phyloP scores from a whole-genome alignment of 1,140 invertebrate genomes.

The Tribolium madens region DNA sequence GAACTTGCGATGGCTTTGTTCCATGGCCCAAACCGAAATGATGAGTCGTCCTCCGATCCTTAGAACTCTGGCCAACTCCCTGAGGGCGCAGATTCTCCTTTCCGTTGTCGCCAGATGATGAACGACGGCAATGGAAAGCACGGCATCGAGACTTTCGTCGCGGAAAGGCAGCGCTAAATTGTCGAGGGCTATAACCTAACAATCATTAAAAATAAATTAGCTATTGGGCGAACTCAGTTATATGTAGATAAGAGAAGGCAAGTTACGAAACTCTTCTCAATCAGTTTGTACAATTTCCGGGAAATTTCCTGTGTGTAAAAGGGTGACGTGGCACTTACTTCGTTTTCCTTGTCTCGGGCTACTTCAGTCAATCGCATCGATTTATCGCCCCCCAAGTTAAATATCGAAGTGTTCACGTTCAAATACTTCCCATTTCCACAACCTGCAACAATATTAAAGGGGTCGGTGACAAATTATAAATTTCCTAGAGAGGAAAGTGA shows the following conservation, averaged over 20 bases:
- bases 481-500: background rate
- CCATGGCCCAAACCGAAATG: constrained; percentile 97
- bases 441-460: constrained; percentile 69
- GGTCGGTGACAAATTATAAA: background rate
- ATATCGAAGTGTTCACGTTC: constrained; percentile 86
- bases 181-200: constrained; percentile 87
- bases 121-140: constrained; percentile 93
- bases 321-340: constrained; percentile 71
- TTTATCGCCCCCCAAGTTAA: constrained; percentile 88
- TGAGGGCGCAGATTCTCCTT: constrained; percentile 85
- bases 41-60: constrained; percentile 92
- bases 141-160: constrained; percentile 94
- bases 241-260: background rate
- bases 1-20: constrained; percentile 88
- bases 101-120: constrained; percentile 95
- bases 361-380: constrained; percentile 84
- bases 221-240: background rate
- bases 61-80: constrained; percentile 88
- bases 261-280: constrained; percentile 18
- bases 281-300: constrained; percentile 47
- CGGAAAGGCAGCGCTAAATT: constrained; percentile 91
- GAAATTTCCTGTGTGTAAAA: constrained; percentile 40
- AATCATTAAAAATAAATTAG: constrained; percentile 31
- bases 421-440: constrained; percentile 96
- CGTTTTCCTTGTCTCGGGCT: constrained; percentile 82